Evolutionary conservation across 1,140 invertebrate species (phyloP).

Genomic region (Onthophagus taurus): DNA sequence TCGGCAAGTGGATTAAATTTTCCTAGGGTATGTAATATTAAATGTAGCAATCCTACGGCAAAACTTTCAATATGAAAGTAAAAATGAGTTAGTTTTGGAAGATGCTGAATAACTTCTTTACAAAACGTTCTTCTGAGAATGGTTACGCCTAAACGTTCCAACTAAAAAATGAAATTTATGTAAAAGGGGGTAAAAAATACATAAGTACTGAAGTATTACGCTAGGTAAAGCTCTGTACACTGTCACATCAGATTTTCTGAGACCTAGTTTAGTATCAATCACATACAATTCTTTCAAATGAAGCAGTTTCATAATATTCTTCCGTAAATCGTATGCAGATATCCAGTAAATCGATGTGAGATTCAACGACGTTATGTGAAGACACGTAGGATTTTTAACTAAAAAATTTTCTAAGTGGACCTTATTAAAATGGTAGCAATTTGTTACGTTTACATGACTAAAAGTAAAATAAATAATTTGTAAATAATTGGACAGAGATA

Average conservation of each 20-base stretch:
- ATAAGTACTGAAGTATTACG: not conserved
- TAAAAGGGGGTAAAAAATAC: not conserved
- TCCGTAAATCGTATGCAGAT: not conserved
- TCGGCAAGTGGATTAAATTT: too few relatives aligned
- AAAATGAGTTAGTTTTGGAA: conserved; percentile 5
- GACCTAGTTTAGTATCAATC: conserved; percentile 2
- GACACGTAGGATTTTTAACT: not conserved
- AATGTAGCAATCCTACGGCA: too few relatives aligned
- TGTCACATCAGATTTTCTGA: not conserved
- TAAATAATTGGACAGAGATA: too few relatives aligned
- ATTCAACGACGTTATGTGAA: not conserved
- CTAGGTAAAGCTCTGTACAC: not conserved
- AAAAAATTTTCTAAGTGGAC: conserved; percentile 1
- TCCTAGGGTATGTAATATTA: too few relatives aligned
- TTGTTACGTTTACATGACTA: too few relatives aligned
- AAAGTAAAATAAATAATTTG: too few relatives aligned
- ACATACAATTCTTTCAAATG: conserved; percentile 1
- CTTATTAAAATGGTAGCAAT: too few relatives aligned
- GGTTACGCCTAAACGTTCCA: not conserved
- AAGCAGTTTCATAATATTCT: not conserved
- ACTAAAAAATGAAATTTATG: not conserved
- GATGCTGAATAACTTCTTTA: not conserved
- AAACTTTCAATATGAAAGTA: not conserved
- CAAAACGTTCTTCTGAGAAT: conserved; percentile 6
- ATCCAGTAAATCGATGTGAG: conserved; percentile 4